A percentile compares a stretch with the other conserved stretches of the same genome.
phyloP scores from a whole-genome alignment of 1,140 invertebrate species.

The Goniozus legneri region DNA sequence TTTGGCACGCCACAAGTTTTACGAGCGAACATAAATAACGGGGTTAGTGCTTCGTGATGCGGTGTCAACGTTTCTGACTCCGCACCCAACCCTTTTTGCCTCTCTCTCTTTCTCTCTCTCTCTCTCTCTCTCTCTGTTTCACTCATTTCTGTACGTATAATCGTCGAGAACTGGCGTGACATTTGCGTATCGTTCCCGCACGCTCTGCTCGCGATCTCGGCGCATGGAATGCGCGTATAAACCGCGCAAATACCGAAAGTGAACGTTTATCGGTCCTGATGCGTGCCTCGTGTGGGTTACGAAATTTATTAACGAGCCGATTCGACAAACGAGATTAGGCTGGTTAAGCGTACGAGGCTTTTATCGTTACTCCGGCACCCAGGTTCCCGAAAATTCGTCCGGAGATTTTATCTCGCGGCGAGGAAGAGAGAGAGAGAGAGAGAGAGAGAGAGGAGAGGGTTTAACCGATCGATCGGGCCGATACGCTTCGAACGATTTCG shows the following conservation, averaged over 20 bases:
- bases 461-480: conserved; percentile 21
- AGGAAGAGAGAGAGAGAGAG: conserved; percentile 1
- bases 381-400: too few species aligned
- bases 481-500: conserved; percentile 19
- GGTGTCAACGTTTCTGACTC: conserved; percentile 40
- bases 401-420: too few species aligned
- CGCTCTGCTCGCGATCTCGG: too few species aligned
- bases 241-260: background rate
- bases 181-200: conserved; percentile 24
- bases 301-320: too few species aligned
- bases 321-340: too few species aligned
- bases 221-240: background rate
- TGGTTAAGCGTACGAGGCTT: too few species aligned
- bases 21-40: conserved; percentile 51
- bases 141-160: conserved; percentile 8
- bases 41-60: conserved; percentile 49
- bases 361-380: too few species aligned
- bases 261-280: too few species aligned
- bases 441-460: background rate
- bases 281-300: too few species aligned
- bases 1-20: conserved; percentile 51
- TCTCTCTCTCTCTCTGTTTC: conserved; percentile 1
- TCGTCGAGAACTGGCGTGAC: conserved; percentile 30
- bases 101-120: conserved; percentile 7
- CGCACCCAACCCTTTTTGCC: conserved; percentile 13